phyloP scores from a whole-genome alignment of 2,113 vertebrate genomes.

The Dascyllus trimaculatus region DNA sequence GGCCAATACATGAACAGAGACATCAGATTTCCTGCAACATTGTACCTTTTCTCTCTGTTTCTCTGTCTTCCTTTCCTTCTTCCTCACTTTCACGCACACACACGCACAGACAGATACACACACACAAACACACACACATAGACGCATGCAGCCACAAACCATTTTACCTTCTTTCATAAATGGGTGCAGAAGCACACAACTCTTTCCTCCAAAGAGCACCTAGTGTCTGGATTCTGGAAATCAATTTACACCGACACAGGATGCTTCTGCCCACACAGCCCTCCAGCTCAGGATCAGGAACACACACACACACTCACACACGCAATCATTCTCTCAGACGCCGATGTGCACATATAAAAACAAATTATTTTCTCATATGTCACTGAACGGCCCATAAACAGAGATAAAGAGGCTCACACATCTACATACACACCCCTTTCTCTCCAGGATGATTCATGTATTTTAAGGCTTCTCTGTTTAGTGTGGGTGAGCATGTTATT shows the following conservation, averaged over 20 bases:
- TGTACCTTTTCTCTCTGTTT: slow-evolving; percentile 1
- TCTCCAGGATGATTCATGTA: slow-evolving; percentile 65
- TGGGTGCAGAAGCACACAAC: slow-evolving; percentile 46
- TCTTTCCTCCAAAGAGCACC: slow-evolving; percentile 58
- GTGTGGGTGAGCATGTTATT: slow-evolving; percentile 63
- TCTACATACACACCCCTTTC: slow-evolving; percentile 28
- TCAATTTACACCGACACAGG: slow-evolving; percentile 71
- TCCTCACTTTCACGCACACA: background rate
- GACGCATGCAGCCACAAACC: slow-evolving; percentile 46
- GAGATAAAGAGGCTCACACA: slow-evolving; percentile 49
- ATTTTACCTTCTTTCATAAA: slow-evolving; percentile 62
- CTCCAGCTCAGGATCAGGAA: slow-evolving; percentile 54
- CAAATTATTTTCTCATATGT: slow-evolving; percentile 62
- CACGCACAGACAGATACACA: no score
- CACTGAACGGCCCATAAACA: slow-evolving; percentile 36
- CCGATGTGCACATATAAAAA: slow-evolving; percentile 34
- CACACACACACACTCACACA: slow-evolving; percentile 35
- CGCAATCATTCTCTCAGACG: slow-evolving; percentile 22
- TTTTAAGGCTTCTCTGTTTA: slow-evolving; percentile 57
- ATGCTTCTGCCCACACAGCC: slow-evolving; percentile 68
- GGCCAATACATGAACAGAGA: slow-evolving; percentile 27
- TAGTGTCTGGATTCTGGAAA: slow-evolving; percentile 71
- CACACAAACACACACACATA: slow-evolving; percentile 36
- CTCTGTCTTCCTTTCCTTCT: background rate
- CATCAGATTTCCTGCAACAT: slow-evolving; percentile 11